These are phyloP conservation scores for Irena cyanogastra DNA, from an alignment of 2,113 vertebrate species.

Conservation along the genomic window DNA sequence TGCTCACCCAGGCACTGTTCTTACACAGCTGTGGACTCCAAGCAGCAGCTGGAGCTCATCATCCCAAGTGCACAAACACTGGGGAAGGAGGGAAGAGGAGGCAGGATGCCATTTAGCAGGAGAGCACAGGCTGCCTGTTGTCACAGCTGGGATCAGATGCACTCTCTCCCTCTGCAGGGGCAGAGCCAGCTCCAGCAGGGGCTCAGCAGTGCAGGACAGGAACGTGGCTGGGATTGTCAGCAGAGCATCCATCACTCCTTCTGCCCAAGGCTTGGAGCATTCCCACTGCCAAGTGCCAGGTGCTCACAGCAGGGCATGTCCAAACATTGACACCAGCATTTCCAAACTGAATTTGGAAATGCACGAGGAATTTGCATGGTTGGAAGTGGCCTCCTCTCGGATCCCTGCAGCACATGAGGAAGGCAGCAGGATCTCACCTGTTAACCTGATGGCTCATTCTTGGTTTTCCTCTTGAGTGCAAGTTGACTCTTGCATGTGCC, in stretches of 20 bases:
- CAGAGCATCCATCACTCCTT: neutral
- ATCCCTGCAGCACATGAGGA: neutral
- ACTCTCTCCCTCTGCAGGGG: neutral
- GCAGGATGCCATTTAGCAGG: neutral
- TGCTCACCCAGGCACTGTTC: rapidly evolving
- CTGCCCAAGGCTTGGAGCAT: neutral
- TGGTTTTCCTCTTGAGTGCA: neutral
- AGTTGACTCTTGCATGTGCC: neutral
- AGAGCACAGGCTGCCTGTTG: neutral
- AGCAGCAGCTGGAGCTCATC: neutral
- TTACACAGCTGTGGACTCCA: neutral
- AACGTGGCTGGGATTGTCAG: neutral
- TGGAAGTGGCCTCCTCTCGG: neutral
- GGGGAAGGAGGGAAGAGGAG: neutral
- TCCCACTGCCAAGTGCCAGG: neutral
- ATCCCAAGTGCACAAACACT: neutral
- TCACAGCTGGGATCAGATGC: neutral
- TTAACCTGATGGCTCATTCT: neutral
- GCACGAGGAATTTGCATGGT: neutral
- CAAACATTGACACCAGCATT: rapidly evolving
- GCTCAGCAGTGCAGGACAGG: neutral
- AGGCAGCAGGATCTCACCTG: neutral
- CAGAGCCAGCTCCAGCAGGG: neutral
- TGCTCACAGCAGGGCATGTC: neutral
- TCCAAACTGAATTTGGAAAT: neutral